Evolutionary conservation across 2,888 invertebrate genomes (phyloP).

Genomic region (Julus scanicus): DNA sequence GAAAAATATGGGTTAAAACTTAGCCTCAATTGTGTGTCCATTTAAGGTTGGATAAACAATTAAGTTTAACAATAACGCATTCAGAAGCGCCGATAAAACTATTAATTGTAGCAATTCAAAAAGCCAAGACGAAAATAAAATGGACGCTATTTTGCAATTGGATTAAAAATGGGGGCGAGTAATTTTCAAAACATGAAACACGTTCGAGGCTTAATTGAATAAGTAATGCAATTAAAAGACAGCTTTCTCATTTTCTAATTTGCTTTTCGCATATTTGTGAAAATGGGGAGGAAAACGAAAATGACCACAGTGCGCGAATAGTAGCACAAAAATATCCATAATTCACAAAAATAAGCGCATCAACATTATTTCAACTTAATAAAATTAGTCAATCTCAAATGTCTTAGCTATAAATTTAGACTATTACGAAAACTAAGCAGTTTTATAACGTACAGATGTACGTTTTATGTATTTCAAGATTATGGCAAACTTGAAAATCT

Average conservation of each 20-base stretch:
- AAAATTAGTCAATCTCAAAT: constrained; percentile 18
- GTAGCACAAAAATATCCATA: no score
- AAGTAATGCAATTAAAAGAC: constrained; percentile 32
- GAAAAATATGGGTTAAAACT: no score
- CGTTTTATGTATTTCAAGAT: no score
- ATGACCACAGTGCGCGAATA: background rate
- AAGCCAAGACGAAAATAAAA: background rate
- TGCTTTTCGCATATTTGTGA: background rate
- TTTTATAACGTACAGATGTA: no score
- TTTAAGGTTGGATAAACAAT: constrained; percentile 11
- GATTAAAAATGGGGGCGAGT: background rate
- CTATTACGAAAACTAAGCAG: no score
- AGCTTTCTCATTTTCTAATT: constrained; percentile 34
- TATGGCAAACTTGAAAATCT: no score
- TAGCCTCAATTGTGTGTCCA: background rate
- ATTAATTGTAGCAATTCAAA: background rate
- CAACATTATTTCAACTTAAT: constrained; percentile 10
- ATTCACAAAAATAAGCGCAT: background rate
- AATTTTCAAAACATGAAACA: background rate
- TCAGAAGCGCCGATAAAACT: background rate
- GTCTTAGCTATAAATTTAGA: background rate
- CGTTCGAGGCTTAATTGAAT: background rate
- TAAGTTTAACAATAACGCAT: background rate
- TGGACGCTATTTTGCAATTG: constrained; percentile 3
- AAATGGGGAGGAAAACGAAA: background rate